These are phyloP conservation scores for Drosophila kohkoa DNA, from an alignment of 1,140 invertebrate species.

Conservation along the genomic window DNA sequence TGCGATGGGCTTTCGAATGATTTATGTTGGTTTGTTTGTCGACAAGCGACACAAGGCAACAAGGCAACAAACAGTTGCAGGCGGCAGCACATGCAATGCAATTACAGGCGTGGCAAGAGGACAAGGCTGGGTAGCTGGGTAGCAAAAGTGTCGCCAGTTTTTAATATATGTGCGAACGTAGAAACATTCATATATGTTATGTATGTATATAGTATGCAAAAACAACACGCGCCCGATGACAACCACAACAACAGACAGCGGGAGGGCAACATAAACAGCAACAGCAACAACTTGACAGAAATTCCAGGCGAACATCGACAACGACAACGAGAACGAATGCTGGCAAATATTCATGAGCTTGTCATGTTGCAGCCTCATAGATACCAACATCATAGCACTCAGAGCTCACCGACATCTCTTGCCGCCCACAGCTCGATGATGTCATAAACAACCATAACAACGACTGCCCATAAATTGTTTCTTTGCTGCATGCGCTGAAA, in stretches of 20 bases:
- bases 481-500: constrained; percentile 22
- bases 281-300: constrained; percentile 40
- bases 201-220: background rate
- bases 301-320: constrained; percentile 47
- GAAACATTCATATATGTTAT: background rate
- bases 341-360: constrained; percentile 60
- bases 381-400: constrained; percentile 23
- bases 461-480: constrained; percentile 36
- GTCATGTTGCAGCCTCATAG: constrained; percentile 49
- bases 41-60: background rate
- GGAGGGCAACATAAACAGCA: constrained; percentile 36
- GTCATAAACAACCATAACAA: background rate
- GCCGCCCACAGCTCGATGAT: background rate
- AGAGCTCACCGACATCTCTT: background rate
- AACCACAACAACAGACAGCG: constrained; percentile 27
- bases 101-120: constrained; percentile 12
- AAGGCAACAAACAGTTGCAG: background rate
- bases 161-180: constrained; percentile 30
- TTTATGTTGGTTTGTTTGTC: constrained; percentile 29
- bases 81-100: constrained; percentile 20
- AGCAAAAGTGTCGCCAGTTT: constrained; percentile 35
- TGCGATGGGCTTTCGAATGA: constrained; percentile 35
- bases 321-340: constrained; percentile 35
- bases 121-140: constrained; percentile 6
- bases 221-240: constrained; percentile 32